These are phyloP conservation scores for Mus minutoides DNA, from an alignment of 2,797 vertebrate genomes.

Conservation along the genomic window DNA sequence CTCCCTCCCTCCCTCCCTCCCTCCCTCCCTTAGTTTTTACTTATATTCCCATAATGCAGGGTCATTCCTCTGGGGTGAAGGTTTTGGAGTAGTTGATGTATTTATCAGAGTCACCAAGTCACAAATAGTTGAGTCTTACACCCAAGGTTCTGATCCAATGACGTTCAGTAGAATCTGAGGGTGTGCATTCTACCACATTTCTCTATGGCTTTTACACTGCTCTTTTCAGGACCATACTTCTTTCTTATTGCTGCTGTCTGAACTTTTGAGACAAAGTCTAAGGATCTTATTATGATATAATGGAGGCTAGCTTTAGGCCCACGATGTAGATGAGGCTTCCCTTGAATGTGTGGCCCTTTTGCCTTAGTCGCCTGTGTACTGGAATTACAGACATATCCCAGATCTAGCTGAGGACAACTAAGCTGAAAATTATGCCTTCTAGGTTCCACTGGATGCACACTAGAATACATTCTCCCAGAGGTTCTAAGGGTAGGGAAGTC, in stretches of 20 bases:
- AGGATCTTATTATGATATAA: background rate
- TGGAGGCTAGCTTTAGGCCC: background rate
- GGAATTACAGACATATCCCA: background rate
- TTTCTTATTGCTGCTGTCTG: background rate
- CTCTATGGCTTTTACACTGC: background rate
- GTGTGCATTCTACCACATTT: background rate
- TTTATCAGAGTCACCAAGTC: background rate
- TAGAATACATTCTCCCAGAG: background rate
- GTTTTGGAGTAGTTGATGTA: background rate
- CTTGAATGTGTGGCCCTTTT: background rate
- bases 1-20: background rate
- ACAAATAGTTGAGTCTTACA: background rate
- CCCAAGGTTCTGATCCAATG: background rate
- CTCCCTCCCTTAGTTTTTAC: background rate
- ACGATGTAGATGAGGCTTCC: background rate
- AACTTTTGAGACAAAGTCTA: background rate
- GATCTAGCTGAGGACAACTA: background rate
- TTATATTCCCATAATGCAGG: background rate
- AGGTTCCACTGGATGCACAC: background rate
- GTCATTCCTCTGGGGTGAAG: background rate
- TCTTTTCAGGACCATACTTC: background rate
- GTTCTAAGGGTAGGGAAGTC: background rate
- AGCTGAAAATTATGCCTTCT: background rate
- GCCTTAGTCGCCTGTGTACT: background rate
- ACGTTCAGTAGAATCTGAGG: background rate